phyloP scores from a whole-genome alignment of 2,888 invertebrate species.

The Smittia aterrima region DNA sequence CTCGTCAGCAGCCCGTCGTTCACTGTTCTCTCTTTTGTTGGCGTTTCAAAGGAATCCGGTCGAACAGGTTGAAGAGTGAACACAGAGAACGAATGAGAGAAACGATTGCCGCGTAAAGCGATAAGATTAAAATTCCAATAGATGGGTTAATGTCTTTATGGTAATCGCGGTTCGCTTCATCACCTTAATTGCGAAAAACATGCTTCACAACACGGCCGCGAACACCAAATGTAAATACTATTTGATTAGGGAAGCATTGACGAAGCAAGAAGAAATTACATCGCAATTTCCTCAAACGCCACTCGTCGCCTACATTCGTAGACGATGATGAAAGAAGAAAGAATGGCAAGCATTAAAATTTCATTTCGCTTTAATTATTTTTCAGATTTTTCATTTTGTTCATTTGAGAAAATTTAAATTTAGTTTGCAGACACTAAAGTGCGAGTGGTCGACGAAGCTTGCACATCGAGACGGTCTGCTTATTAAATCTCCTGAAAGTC shows the following conservation, averaged over 20 bases:
- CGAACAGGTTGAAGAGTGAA: conserved; percentile 37
- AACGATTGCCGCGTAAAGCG: conserved; percentile 15
- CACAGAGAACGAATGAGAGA: conserved; percentile 7
- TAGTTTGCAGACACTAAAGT: conserved; percentile 16
- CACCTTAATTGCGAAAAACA: conserved; percentile 26
- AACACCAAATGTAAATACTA: not conserved
- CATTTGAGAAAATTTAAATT: not conserved
- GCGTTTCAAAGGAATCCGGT: conserved; percentile 17
- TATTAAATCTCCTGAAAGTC: not conserved
- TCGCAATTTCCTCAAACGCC: conserved; percentile 35
- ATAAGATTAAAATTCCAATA: conserved; percentile 39
- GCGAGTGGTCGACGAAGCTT: conserved; percentile 9
- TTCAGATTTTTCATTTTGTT: not conserved
- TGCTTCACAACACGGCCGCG: not conserved
- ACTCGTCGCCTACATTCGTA: conserved; percentile 17
- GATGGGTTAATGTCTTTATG: conserved; percentile 36
- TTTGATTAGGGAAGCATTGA: not conserved
- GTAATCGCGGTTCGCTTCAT: conserved; percentile 22
- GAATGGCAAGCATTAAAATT: not conserved
- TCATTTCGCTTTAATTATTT: conserved; percentile 12
- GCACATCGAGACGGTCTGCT: not conserved
- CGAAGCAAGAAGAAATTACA: conserved; percentile 20
- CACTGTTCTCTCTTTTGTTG: not conserved
- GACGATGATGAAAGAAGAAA: not conserved
- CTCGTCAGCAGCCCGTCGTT: conserved; percentile 18